Evolutionary conservation across 1,140 invertebrate genomes (phyloP), one percentile per base, ranked within the genome.

Genomic region (Brachystomella parvula): DNA sequence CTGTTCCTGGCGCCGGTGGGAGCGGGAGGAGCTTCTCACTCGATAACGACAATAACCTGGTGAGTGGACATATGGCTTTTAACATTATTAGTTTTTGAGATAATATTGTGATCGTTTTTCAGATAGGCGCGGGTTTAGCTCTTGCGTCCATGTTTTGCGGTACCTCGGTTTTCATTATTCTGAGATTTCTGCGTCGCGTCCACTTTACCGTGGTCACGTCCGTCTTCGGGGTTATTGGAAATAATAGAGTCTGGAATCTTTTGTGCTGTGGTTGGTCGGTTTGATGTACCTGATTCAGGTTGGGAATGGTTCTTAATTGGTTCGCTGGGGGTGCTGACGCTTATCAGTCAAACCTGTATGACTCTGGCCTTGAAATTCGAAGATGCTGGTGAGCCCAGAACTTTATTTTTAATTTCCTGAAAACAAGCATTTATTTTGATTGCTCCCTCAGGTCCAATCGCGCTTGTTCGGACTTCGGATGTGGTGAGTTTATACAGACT

Each of bases 291-390:
- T 9, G n/a, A 31, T 28, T 26, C 32, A n/a, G 3, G 3, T 9
- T 47, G 61, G 30, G 24, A 67, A 29, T 32, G 44, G 17, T 6
- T 62, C 28, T 26, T 62, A 12, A 15, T 35, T 26, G 15, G 3
- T 2, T 6, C 2, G 6, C 32, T 29, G 3, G 60, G n/a, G 3
- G 28, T 63, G 1, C 24, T 63, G 24, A 61, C 47, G 19, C 60
- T 64, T 30, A 1, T 64, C 12, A 61, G 61, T n/a, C 66, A 68
- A 61, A 35, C 44, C 19, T 33, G 63, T 3, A 56, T 67, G n/a
- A 67, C 61, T 6, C 9, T 47, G 2, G 66, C 60, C 12, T 29
- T 67, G 3, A 63, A 67, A 26, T 58, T 53, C 33, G 53, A 63
- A 44, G 57, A 63, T 57, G 66, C 60, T 21, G 66, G 66, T 53